A percentile compares a stretch with the other conserved stretches of the same genome.
phyloP scores from a whole-genome alignment of 1,140 invertebrate species.

The Spodoptera frugiperda region DNA sequence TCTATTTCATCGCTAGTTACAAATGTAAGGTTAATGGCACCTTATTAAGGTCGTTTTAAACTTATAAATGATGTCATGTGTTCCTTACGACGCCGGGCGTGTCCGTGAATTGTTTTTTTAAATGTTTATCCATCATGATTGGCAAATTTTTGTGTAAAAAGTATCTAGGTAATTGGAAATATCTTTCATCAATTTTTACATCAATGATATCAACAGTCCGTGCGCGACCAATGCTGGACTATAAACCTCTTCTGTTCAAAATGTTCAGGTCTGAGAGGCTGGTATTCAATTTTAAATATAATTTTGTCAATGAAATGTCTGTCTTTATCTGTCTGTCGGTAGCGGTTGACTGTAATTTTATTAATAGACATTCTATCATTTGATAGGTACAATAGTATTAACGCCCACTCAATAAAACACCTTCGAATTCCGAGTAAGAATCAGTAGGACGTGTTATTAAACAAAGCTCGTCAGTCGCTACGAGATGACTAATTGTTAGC shows the following conservation, averaged over 20 bases:
- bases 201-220: too few relatives aligned
- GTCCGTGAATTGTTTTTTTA: slow-evolving; percentile 10
- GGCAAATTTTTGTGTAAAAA: background rate
- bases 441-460: slow-evolving; percentile 33
- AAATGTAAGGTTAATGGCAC: slow-evolving; percentile 38
- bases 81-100: slow-evolving; percentile 30
- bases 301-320: too few relatives aligned
- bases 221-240: too few relatives aligned
- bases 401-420: slow-evolving; percentile 6
- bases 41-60: slow-evolving; percentile 35
- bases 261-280: too few relatives aligned
- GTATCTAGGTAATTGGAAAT: too few relatives aligned
- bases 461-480: slow-evolving; percentile 12
- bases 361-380: too few relatives aligned
- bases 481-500: slow-evolving; percentile 30
- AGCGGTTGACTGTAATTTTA: too few relatives aligned
- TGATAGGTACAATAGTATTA: background rate
- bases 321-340: too few relatives aligned
- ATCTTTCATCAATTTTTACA: too few relatives aligned
- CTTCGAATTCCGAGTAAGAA: slow-evolving; percentile 12
- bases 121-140: background rate
- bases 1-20: slow-evolving; percentile 31
- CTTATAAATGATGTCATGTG: slow-evolving; percentile 33
- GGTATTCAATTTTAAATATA: too few relatives aligned
- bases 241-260: too few relatives aligned